A percentile compares a stretch with the other conserved stretches of the same genome.
Evolutionary conservation across 2,888 invertebrate genomes (phyloP).

Genomic region (Xylocampa areola): DNA sequence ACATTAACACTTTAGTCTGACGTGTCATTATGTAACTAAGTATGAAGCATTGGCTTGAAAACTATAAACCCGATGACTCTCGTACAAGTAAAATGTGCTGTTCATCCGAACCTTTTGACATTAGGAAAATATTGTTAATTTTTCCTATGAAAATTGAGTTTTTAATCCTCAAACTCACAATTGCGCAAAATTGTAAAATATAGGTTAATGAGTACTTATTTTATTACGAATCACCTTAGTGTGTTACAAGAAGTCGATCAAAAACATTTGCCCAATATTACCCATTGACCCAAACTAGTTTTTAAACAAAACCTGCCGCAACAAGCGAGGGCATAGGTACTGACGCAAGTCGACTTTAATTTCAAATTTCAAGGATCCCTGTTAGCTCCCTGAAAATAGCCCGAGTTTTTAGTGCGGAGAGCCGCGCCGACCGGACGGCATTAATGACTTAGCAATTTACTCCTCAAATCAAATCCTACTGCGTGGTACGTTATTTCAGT

Average conservation of each 20-base stretch:
- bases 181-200: background rate
- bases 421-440: conserved; percentile 83
- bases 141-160: too few species aligned
- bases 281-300: conserved; percentile 1
- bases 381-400: conserved; percentile 79
- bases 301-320: conserved; percentile 29
- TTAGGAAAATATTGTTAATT: background rate
- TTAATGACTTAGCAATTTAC: conserved; percentile 88
- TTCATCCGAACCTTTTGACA: background rate
- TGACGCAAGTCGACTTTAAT: conserved; percentile 71
- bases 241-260: background rate
- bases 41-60: conserved; percentile 17
- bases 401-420: conserved; percentile 77
- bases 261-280: background rate
- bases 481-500: conserved; percentile 82
- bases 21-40: conserved; percentile 50
- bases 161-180: too few species aligned
- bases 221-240: background rate
- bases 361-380: conserved; percentile 73
- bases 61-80: conserved; percentile 4
- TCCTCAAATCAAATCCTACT: conserved; percentile 83
- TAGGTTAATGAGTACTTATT: background rate
- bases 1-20: conserved; percentile 53
- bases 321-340: conserved; percentile 26
- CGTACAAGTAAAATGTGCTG: background rate